Conservation (phyloP, 1,140 invertebrate genomes). For the Hycleus cichorii region DNA sequence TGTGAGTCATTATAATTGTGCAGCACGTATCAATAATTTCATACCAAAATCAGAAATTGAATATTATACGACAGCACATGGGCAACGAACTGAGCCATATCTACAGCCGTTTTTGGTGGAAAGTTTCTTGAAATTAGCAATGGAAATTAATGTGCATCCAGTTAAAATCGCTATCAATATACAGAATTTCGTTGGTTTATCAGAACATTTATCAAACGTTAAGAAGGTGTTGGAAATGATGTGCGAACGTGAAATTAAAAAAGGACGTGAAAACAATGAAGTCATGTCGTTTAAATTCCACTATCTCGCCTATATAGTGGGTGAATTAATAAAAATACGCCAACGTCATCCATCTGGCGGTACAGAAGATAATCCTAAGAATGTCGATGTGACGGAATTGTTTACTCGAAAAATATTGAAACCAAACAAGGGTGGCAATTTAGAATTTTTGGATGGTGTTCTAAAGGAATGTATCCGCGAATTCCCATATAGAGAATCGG, state of each 20-base stretch:
- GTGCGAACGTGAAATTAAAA: slow-evolving; percentile 81
- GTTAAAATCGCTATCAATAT: slow-evolving; percentile 75
- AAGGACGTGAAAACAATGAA: slow-evolving; percentile 79
- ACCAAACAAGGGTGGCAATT: slow-evolving; percentile 64
- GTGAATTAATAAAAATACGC: slow-evolving; percentile 51
- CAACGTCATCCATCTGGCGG: slow-evolving; percentile 39
- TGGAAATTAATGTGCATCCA: slow-evolving; percentile 83
- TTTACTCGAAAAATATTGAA: slow-evolving; percentile 70
- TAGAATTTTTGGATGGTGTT: slow-evolving; percentile 75
- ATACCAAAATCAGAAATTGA: slow-evolving; percentile 78
- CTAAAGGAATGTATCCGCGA: slow-evolving; percentile 76
- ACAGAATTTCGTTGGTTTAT: slow-evolving; percentile 60
- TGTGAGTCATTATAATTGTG: slow-evolving; percentile 90
- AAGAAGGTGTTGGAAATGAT: slow-evolving; percentile 77
- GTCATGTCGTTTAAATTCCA: slow-evolving; percentile 89
- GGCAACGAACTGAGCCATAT: slow-evolving; percentile 68
- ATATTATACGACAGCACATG: slow-evolving; percentile 73
- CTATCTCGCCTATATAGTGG: slow-evolving; percentile 71
- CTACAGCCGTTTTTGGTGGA: slow-evolving; percentile 64
- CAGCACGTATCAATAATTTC: slow-evolving; percentile 91
- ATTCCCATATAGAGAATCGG: slow-evolving; percentile 81
- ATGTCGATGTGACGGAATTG: slow-evolving; percentile 60
- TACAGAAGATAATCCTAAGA: slow-evolving; percentile 50
- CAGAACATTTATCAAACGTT: slow-evolving; percentile 69
- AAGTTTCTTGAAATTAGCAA: slow-evolving; percentile 79